These are phyloP conservation scores for Petrolisthes manimaculis DNA, from an alignment of 2,888 invertebrate species.

Conservation along the genomic window DNA sequence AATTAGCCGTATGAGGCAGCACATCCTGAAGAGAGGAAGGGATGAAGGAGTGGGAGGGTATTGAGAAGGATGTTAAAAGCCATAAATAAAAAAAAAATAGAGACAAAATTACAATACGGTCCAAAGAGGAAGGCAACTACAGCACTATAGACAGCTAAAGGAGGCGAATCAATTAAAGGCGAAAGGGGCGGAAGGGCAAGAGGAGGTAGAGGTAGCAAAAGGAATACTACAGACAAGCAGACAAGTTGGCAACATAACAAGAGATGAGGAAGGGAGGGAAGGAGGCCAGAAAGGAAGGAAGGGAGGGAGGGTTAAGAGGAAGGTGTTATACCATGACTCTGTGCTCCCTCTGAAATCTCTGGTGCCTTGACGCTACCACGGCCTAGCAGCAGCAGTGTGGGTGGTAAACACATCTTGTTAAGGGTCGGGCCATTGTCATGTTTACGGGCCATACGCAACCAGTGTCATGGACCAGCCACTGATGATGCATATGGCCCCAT, in stretches of 20 bases:
- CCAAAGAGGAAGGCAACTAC: background rate
- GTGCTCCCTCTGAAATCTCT: constrained; percentile 36
- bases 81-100: background rate
- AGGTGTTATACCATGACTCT: constrained; percentile 42
- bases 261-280: background rate
- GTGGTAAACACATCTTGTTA: background rate
- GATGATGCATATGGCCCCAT: too few relatives aligned
- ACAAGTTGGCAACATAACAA: background rate
- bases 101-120: background rate
- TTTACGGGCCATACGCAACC: too few relatives aligned
- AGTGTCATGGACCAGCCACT: too few relatives aligned
- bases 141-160: background rate
- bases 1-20: too few relatives aligned
- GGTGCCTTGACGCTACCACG: constrained; percentile 48
- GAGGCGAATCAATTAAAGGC: background rate
- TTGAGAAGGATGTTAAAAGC: background rate
- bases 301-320: background rate
- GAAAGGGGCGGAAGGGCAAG: background rate
- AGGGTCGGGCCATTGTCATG: background rate
- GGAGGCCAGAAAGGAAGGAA: background rate
- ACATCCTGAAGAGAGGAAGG: too few relatives aligned
- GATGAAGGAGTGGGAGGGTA: too few relatives aligned
- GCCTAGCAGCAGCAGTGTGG: constrained; percentile 44
- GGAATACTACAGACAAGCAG: background rate
- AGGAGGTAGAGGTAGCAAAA: background rate